A percentile compares a stretch with the other conserved stretches of the same genome.
phyloP scores from a whole-genome alignment of 2,888 invertebrate species.

The Platycheirus albimanus region DNA sequence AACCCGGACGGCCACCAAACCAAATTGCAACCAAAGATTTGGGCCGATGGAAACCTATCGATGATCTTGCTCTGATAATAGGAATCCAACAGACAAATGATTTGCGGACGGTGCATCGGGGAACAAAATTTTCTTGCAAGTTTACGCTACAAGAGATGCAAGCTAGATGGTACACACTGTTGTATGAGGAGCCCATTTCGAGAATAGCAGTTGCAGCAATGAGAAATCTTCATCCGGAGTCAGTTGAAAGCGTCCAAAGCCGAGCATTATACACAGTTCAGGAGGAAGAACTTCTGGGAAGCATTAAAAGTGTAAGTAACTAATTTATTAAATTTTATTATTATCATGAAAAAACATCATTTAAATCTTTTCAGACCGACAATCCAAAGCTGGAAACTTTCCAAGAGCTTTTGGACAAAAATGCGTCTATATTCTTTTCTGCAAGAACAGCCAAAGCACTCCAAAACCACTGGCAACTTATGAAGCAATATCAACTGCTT shows the following conservation, averaged over 20 bases:
- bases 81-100: constrained; percentile 96
- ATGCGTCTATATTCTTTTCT: constrained; percentile 93
- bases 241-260: constrained; percentile 93
- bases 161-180: constrained; percentile 96
- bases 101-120: constrained; percentile 91
- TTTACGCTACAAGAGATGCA: constrained; percentile 97
- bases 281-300: constrained; percentile 93
- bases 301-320: constrained; percentile 88
- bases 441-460: constrained; percentile 93
- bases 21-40: constrained; percentile 90
- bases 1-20: constrained; percentile 79
- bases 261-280: constrained; percentile 94
- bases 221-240: constrained; percentile 95
- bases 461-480: constrained; percentile 94
- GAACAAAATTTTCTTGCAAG: constrained; percentile 97
- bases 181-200: constrained; percentile 97
- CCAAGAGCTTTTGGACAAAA: constrained; percentile 91
- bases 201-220: constrained; percentile 95
- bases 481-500: constrained; percentile 95
- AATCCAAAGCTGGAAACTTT: constrained; percentile 90
- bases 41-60: constrained; percentile 98
- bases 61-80: constrained; percentile 96
- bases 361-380: constrained; percentile 84
- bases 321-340: background rate
- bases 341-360: background rate